Conservation (phyloP, 2,888 invertebrate species). For the Ernsta delagoae region DNA sequence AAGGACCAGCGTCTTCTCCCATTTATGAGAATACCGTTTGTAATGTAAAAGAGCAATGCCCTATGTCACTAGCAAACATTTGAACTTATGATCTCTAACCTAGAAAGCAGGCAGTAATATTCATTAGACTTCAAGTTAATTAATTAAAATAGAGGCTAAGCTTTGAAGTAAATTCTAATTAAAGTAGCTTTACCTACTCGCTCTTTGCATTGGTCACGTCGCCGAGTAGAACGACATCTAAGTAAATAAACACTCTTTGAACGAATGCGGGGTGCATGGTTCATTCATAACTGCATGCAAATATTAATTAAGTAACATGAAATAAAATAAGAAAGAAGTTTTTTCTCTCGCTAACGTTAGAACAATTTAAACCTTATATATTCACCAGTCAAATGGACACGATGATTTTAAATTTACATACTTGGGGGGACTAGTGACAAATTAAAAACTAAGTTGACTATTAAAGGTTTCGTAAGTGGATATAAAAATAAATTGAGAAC, state of each 20-base stretch:
- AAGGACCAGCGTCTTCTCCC: no score
- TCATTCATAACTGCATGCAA: neutral
- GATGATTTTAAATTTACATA: no score
- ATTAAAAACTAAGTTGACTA: no score
- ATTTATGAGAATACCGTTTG: no score
- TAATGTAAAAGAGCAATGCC: no score
- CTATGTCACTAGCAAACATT: conserved; percentile 6
- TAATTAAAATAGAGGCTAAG: conserved; percentile 29
- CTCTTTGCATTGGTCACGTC: conserved; percentile 23
- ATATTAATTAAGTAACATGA: neutral
- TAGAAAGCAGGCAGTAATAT: conserved; percentile 25
- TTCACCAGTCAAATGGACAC: no score
- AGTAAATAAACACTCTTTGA: conserved; percentile 20
- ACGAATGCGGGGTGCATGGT: conserved; percentile 1
- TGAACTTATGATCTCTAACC: conserved; percentile 26
- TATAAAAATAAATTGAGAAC: no score
- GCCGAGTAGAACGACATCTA: conserved; percentile 1
- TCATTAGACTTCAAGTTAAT: conserved; percentile 27
- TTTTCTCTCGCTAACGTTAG: no score
- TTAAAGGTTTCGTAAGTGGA: no score
- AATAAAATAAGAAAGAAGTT: neutral
- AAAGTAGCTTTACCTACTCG: conserved; percentile 17
- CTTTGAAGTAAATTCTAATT: conserved; percentile 34
- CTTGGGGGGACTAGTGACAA: no score
- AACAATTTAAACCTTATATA: no score